A percentile compares a stretch with the other conserved stretches of the same genome.
phyloP scores from a whole-genome alignment of 2,888 invertebrate species.

The Plagodis pulveraria region DNA sequence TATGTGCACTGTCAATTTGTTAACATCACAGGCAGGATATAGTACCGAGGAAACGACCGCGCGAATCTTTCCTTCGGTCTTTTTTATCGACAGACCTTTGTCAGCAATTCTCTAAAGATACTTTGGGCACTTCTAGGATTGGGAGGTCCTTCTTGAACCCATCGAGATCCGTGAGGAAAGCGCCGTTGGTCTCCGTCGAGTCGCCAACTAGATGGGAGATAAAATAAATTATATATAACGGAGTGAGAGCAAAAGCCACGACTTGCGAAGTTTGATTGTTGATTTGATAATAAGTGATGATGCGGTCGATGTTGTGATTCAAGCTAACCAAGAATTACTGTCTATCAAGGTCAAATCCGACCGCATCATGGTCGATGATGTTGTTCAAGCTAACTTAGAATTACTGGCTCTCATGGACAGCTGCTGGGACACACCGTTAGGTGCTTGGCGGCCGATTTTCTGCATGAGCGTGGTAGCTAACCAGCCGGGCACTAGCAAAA shows the following conservation, averaged over 20 bases:
- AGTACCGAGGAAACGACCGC: not conserved
- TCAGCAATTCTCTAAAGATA: slow-evolving; percentile 63
- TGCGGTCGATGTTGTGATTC: too few relatives aligned
- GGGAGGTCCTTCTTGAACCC: slow-evolving; percentile 57
- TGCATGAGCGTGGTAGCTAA: too few relatives aligned
- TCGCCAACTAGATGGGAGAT: slow-evolving; percentile 45
- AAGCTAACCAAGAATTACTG: too few relatives aligned
- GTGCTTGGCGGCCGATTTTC: too few relatives aligned
- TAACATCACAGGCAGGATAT: not conserved
- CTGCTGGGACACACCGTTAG: too few relatives aligned
- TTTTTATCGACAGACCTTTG: not conserved
- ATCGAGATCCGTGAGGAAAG: slow-evolving; percentile 62
- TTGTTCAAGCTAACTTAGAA: too few relatives aligned
- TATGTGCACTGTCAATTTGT: too few relatives aligned
- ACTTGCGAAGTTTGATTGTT: not conserved
- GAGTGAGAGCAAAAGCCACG: not conserved
- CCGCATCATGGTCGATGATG: too few relatives aligned
- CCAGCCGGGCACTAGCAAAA: too few relatives aligned
- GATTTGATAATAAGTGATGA: too few relatives aligned
- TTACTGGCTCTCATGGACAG: too few relatives aligned
- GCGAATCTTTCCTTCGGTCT: not conserved
- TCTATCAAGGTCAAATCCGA: too few relatives aligned
- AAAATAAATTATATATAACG: not conserved
- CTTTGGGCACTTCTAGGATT: slow-evolving; percentile 52
- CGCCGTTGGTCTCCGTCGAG: slow-evolving; percentile 48